Evolutionary conservation across 2,888 invertebrate genomes (phyloP).

Genomic region (Hirtodrosophila confusa): DNA sequence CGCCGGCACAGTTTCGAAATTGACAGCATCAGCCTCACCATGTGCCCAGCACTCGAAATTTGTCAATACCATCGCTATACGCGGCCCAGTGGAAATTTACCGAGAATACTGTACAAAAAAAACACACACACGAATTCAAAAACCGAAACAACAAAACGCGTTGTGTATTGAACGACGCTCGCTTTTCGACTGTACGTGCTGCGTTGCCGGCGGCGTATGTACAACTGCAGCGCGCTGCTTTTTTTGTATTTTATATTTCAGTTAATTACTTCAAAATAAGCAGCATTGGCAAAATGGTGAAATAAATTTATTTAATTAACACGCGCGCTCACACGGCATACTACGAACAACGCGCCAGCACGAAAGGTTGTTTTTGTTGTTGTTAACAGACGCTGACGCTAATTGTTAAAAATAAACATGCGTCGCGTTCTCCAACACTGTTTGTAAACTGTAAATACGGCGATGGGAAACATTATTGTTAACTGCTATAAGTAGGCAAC

Average conservation of each 20-base stretch:
- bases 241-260: constrained; percentile 10
- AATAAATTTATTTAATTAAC: constrained; percentile 57
- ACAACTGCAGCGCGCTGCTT: constrained; percentile 37
- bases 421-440: too few relatives aligned
- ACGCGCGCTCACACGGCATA: constrained; percentile 44
- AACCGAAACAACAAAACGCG: constrained; percentile 35
- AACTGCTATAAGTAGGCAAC: too few relatives aligned
- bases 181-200: constrained; percentile 54
- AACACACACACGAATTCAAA: constrained; percentile 14
- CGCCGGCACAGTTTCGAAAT: constrained; percentile 54
- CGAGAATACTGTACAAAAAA: constrained; percentile 45
- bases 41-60: constrained; percentile 83
- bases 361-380: constrained; percentile 2
- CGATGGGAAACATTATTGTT: too few relatives aligned
- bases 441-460: too few relatives aligned
- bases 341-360: constrained; percentile 8
- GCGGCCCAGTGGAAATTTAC: constrained; percentile 71
- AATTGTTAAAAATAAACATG: constrained; percentile 76
- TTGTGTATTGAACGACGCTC: constrained; percentile 51
- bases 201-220: constrained; percentile 46
- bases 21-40: constrained; percentile 62
- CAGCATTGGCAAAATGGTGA: constrained; percentile 58
- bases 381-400: constrained; percentile 53
- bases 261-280: constrained; percentile 60
- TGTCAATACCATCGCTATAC: constrained; percentile 78